A percentile compares a stretch with the other conserved stretches of the same genome.
phyloP scores from a whole-genome alignment of 1,140 invertebrate genomes.

The Trichomalopsis sarcophagae region DNA sequence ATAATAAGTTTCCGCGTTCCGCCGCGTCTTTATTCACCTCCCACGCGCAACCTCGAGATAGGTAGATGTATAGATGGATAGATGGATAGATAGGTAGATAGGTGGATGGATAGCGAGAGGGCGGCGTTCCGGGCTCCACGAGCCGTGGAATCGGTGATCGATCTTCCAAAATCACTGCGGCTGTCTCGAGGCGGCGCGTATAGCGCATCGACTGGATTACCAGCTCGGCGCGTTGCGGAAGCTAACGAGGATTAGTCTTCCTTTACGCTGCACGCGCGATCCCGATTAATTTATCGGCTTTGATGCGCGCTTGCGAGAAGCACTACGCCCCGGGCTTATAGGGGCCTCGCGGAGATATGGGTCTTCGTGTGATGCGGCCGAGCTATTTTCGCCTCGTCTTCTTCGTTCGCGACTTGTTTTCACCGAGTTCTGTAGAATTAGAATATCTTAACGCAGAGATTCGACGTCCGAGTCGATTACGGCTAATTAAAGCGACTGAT shows the following conservation, averaged over 20 bases:
- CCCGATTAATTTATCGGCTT: slow-evolving; percentile 44
- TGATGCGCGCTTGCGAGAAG: not conserved
- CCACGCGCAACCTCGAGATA: not conserved
- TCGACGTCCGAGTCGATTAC: not conserved
- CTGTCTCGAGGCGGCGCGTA: not conserved
- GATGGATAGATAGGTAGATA: not conserved
- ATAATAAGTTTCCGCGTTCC: slow-evolving; percentile 48
- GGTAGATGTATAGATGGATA: not conserved
- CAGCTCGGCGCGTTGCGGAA: slow-evolving; percentile 22
- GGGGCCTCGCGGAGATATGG: not conserved
- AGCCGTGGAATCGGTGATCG: slow-evolving; percentile 38
- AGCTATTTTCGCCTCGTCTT: not conserved
- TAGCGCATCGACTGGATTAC: slow-evolving; percentile 33
- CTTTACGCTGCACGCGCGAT: not conserved
- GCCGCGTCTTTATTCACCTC: slow-evolving; percentile 17
- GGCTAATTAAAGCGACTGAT: not conserved
- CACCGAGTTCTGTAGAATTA: no score
- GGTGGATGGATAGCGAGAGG: not conserved
- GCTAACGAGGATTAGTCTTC: slow-evolving; percentile 44
- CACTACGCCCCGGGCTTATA: not conserved
- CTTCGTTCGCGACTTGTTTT: not conserved
- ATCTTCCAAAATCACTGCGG: slow-evolving; percentile 44
- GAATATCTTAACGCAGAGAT: not conserved
- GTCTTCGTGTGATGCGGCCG: not conserved
- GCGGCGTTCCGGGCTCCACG: not conserved